Percentiles rank a stretch among this genome's conserved stretches.
Conservation (phyloP, 1,140 invertebrate genomes). For the Aphidius gifuensis region DNA sequence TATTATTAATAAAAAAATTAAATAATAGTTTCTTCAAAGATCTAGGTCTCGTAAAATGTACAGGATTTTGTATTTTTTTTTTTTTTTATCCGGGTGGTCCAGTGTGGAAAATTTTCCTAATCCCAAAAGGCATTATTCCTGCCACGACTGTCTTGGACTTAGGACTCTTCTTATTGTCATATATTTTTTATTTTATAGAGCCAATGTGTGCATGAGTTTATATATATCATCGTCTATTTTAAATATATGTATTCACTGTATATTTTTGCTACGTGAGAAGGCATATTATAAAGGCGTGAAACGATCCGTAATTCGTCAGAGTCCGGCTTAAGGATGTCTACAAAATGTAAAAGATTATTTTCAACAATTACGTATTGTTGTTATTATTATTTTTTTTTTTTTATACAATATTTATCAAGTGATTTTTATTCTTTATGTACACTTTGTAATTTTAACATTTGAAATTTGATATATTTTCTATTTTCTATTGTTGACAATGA, state of each 20-base stretch:
- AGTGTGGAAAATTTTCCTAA: slow-evolving; percentile 33
- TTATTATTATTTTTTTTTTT: not conserved
- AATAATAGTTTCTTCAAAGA: too few species aligned
- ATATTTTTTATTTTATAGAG: not conserved
- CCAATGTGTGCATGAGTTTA: slow-evolving; percentile 5
- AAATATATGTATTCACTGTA: slow-evolving; percentile 15
- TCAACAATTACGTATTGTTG: not conserved
- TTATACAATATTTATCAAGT: not conserved
- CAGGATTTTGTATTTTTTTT: slow-evolving; percentile 11
- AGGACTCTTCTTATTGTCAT: slow-evolving; percentile 32
- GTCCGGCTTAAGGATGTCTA: slow-evolving; percentile 19
- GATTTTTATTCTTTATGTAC: too few species aligned
- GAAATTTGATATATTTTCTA: too few species aligned
- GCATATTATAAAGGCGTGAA: slow-evolving; percentile 42
- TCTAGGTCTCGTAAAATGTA: too few species aligned
- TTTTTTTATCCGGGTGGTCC: slow-evolving; percentile 42
- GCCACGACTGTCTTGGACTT: slow-evolving; percentile 42
- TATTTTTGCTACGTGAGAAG: slow-evolving; percentile 29
- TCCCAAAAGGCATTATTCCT: slow-evolving; percentile 44
- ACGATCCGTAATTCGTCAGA: slow-evolving; percentile 47
- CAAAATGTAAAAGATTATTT: slow-evolving; percentile 9
- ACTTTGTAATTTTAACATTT: too few species aligned
- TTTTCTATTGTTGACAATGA: too few species aligned
- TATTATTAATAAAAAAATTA: not conserved
- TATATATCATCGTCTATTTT: not conserved